Evolutionary conservation across 2,888 invertebrate genomes (phyloP).

Genomic region (Liopterus haemorrhoidalis): DNA sequence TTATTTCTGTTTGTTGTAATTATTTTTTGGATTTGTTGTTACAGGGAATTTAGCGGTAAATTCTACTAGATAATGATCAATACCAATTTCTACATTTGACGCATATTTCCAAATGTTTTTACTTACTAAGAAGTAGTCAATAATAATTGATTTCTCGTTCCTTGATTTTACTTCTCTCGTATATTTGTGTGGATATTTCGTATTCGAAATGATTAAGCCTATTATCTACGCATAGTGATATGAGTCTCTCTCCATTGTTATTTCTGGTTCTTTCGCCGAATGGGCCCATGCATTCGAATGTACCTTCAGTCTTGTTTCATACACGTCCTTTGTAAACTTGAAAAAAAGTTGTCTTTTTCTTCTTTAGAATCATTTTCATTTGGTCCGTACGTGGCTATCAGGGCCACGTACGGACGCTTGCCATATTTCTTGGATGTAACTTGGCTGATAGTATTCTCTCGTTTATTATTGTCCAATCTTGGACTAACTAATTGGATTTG

Average conservation of each 20-base stretch:
- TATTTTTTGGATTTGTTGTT: neutral
- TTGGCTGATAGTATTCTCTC: too few species aligned
- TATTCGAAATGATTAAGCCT: constrained; percentile 6
- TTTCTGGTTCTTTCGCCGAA: constrained; percentile 3
- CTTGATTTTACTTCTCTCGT: neutral
- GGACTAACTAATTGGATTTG: too few species aligned
- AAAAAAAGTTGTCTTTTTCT: too few species aligned
- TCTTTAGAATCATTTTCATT: too few species aligned
- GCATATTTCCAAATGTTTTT: neutral
- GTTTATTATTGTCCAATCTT: too few species aligned
- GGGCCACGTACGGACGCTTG: too few species aligned
- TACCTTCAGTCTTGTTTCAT: too few species aligned
- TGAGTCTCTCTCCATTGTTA: constrained; percentile 11
- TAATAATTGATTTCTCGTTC: constrained; percentile 4
- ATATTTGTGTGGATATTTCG: constrained; percentile 2
- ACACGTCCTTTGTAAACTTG: too few species aligned
- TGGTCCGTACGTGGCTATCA: too few species aligned
- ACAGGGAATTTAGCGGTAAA: too few species aligned
- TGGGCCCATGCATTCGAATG: too few species aligned
- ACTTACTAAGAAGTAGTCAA: constrained; percentile 3
- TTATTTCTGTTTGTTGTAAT: constrained; percentile 5
- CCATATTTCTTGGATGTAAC: too few species aligned
- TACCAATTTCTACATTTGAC: constrained; percentile 9
- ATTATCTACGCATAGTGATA: constrained; percentile 2
- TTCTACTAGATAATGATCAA: neutral